Base-by-base conservation (phyloP, 2,888 invertebrate species). In the Dermolepida albohirtum region DNA sequence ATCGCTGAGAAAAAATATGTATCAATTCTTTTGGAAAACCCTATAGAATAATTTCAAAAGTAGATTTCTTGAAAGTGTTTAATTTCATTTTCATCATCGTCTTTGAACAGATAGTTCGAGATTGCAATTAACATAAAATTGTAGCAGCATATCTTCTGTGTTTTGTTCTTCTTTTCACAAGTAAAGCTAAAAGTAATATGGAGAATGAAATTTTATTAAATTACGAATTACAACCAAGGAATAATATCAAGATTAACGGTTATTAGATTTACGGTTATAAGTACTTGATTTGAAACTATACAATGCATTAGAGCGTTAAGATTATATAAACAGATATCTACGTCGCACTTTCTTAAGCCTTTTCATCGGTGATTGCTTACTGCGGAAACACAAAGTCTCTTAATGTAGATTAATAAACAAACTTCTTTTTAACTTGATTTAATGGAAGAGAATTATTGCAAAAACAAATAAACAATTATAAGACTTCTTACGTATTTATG, bases 201-300 rank as follows among this genome's bases (percentile, higher is more conserved):
- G 47, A 11, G 47, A 62, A 62, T 47, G 34, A 43, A 49, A 29
- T 43, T 29, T 62, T 62, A 62, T 62, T 62, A 47, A 62, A 62
- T 62, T 62, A 62, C 34, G 29, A 62, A 47, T 14, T 62, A 62
- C 59, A 29, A 17, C 59, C n/a, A n/a, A 47, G 47, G 34, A 62
- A 62, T 62, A 59, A 62, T 62, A 62, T 62, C 49, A 34, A 49
- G 59, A 62, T 62, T 62, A 62, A 62, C 59, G 47, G 59, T 62
- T 62, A 62, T 62, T 62, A 62, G 59, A 62, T 62, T 62, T 62
- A 62, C 59, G 59, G 59, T 62, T 62, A 62, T 47, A 39, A 16
- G 34, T 34, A 34, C 34, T 16, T 43, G 59, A 62, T 62, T 62
- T 62, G 44, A 62, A 62, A 62, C 59, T 62, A 62, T 47, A 34